These are phyloP conservation scores for Nephrotoma appendiculata DNA, from an alignment of 2,888 invertebrate species.

Conservation along the genomic window DNA sequence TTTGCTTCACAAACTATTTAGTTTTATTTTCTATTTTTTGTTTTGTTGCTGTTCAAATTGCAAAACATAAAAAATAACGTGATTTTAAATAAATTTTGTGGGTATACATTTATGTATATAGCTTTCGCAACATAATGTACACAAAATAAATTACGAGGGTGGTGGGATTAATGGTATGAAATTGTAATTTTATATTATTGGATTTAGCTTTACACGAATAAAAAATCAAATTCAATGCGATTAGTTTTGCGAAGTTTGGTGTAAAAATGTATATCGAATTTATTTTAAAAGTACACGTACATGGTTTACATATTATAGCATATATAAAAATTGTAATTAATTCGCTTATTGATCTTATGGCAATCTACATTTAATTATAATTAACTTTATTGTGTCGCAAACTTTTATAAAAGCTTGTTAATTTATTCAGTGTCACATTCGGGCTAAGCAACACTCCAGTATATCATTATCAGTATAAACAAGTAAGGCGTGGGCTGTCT, in stretches of 20 bases:
- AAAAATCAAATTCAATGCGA: background rate
- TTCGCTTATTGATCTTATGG: too few relatives aligned
- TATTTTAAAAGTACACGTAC: background rate
- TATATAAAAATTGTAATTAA: too few relatives aligned
- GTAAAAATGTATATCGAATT: background rate
- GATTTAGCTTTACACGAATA: background rate
- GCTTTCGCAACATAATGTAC: background rate
- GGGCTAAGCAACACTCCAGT: background rate
- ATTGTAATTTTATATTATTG: background rate
- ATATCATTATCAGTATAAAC: background rate
- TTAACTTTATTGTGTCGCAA: too few relatives aligned
- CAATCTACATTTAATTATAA: too few relatives aligned
- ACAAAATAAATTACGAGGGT: background rate
- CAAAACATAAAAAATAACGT: background rate
- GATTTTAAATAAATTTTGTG: background rate
- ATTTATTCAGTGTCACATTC: background rate
- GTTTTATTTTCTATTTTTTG: background rate
- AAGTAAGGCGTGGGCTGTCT: background rate
- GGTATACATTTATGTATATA: background rate
- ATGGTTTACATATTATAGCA: too few relatives aligned
- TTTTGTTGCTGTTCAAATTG: background rate
- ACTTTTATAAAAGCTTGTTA: background rate
- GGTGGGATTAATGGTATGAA: background rate
- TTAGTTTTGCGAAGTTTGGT: too few relatives aligned
- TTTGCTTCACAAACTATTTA: background rate